phyloP scores from a whole-genome alignment of 2,797 vertebrate genomes.

The Falco peregrinus region DNA sequence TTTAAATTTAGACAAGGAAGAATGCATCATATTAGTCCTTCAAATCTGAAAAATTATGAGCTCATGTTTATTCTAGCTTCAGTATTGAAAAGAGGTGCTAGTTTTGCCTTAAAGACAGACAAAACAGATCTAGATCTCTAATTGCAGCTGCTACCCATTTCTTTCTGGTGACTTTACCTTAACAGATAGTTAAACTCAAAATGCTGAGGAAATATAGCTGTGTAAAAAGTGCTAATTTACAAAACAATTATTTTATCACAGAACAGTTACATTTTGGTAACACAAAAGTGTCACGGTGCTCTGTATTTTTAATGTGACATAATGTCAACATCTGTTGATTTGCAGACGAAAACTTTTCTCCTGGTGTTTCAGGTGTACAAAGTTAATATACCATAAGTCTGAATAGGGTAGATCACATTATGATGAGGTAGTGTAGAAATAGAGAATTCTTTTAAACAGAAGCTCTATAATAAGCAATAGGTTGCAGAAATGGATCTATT shows the following conservation, averaged over 20 bases:
- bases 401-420: background rate
- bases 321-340: background rate
- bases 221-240: background rate
- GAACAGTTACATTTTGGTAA: background rate
- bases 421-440: background rate
- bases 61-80: background rate
- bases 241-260: background rate
- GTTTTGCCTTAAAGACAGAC: background rate
- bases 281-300: background rate
- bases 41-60: background rate
- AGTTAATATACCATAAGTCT: fast-evolving
- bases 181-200: background rate
- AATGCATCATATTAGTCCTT: background rate
- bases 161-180: background rate
- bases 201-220: background rate
- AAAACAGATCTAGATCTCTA: background rate
- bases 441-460: background rate
- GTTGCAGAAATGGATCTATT: background rate
- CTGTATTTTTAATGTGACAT: background rate
- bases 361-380: background rate
- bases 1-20: background rate
- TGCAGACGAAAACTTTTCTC: background rate
- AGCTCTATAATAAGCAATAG: background rate
- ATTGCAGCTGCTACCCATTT: background rate
- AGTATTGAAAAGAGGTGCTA: background rate